Conservation (phyloP, 1,140 invertebrate genomes). For the Apis dorsata region DNA sequence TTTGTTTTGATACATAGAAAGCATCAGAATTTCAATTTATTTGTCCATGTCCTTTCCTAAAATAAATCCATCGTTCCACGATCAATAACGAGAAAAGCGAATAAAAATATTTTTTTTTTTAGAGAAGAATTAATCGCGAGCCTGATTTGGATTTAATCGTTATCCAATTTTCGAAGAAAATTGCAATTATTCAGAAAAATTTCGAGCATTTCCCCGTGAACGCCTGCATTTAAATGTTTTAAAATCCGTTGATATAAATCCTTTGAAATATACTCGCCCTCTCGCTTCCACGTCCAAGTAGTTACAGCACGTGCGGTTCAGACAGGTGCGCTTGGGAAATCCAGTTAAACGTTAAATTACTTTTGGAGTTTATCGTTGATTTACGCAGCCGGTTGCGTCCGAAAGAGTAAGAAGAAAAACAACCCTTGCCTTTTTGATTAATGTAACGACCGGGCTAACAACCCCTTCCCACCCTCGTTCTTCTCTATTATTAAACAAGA, state of each 20-base stretch:
- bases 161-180: not conserved
- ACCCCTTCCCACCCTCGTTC: not conserved
- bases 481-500: slow-evolving; percentile 3
- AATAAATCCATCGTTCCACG: too few species aligned
- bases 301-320: not conserved
- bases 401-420: slow-evolving; percentile 1
- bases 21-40: too few species aligned
- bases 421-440: slow-evolving; percentile 5
- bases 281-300: not conserved
- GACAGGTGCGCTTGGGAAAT: not conserved
- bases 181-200: not conserved
- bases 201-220: too few species aligned
- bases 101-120: too few species aligned
- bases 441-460: not conserved
- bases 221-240: not conserved
- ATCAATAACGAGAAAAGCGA: too few species aligned
- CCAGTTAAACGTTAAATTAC: slow-evolving; percentile 17
- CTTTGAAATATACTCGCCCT: not conserved
- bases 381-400: not conserved
- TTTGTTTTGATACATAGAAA: too few species aligned
- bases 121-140: not conserved
- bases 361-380: slow-evolving; percentile 4
- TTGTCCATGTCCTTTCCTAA: too few species aligned
- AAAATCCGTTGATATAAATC: not conserved
- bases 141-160: not conserved